Base-by-base conservation (phyloP, 2,888 invertebrate species). In the Apoda limacodes region DNA sequence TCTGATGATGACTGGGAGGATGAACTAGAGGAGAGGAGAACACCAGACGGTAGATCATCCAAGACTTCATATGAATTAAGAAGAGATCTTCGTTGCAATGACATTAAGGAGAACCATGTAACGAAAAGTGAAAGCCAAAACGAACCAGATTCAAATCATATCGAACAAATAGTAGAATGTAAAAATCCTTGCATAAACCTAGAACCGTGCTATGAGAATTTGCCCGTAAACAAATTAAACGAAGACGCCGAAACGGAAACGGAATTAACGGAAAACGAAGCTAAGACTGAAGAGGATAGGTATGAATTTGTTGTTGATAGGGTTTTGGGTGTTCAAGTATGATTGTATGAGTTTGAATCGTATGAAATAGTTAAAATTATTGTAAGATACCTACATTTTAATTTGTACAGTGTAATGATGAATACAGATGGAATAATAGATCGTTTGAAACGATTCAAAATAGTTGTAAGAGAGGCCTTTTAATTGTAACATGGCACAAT, bases 301-400 rank as follows among this genome's bases (percentile, higher is more conserved):
- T 92, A 87, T 70, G 89, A 90, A 46, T 92, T 92, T 69, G 89
- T 92, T 44, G 89, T 93, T 44, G 92, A 92, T 74, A 84, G 92
- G 66, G 89, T 87, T 37, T 83, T 92, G 53, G 92, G 93, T 57
- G 93, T 93, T 48, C 92, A 92, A 80, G 92, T 93, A 59, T 93
- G 83, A 85, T 24, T 25, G 35, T 57, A 48, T 49, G 53, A 42
- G 42, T 48, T 43, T 41, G 32, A 34, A 13, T 39, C 28, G 29
- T 25, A 25, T 22, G 11, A 28, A 28, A 31, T 25, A n/a, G n/a
- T n/a, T n/a, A n/a, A n/a, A n/a, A n/a, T n/a, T n/a, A n/a, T n/a
- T n/a, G n/a, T n/a, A n/a, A n/a, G n/a, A n/a, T n/a, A n/a, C n/a
- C n/a, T n/a, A n/a, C n/a, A n/a, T n/a, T n/a, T n/a, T n/a, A n/a